Base-by-base conservation (phyloP, 2,113 vertebrate species). In the Notothenia rossii region DNA sequence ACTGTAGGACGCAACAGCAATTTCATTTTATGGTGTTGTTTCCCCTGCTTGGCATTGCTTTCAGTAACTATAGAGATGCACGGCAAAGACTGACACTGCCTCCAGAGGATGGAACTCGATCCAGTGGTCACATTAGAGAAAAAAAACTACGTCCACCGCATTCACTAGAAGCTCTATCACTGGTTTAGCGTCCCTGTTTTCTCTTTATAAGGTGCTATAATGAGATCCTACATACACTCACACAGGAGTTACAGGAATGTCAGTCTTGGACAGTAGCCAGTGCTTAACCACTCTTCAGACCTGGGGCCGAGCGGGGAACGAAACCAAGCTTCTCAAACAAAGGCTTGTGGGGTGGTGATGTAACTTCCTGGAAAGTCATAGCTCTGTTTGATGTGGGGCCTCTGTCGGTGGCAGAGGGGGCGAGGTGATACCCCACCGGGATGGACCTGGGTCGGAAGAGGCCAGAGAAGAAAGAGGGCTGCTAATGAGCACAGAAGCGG, bases 21-120 rank as follows among this genome's bases (percentile, higher is more conserved):
- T 89, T 86, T 86, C 86, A 74, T 92, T 94, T 94, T 90, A 89
- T 86, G 86, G 80, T 86, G 86, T 86, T 91, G 89, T 91, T 90
- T 93, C 89, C 82, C 83, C 84, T 70, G 46, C 76, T 61, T 79
- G 82, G 82, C 89, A 77, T 79, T 46, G 70, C 84, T 81, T 64
- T 77, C 18, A 40, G 89, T 92, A 70, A 85, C 93, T 87, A 90
- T 88, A 88, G 89, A 18, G 72, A 88, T 87, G 83, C 58, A 71
- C 29, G 10, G 75, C 62, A 84, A 65, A 11, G 33, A 59, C 50
- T 80, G 73, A 64, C 59, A 64, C 46, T 18, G 40, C 59, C 71
- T 61, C 33, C 9, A 18, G 4, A 80, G 72, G 22, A n/a, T 56
- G 18, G 3, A 10, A 55, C 72, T 54, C 12, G 43, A 76, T 69